Evolutionary conservation across 92 coral and sea anemone genomes (phyloP).

Genomic region (Anthopleura xanthogrammica): DNA sequence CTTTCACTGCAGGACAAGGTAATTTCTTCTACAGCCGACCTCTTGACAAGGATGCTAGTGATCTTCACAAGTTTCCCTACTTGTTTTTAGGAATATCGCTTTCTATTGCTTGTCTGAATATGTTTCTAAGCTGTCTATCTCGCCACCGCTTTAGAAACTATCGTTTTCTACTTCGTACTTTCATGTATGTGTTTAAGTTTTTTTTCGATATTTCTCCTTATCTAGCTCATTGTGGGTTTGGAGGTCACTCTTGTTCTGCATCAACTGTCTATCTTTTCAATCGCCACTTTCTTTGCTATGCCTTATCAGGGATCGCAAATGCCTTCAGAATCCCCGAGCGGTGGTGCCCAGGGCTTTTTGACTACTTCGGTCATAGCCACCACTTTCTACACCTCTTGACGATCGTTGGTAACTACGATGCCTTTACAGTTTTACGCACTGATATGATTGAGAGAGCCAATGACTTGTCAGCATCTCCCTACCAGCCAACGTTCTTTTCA

Average conservation of each 20-base stretch:
- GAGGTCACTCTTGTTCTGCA: slow-evolving; percentile 12
- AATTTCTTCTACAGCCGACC: slow-evolving; percentile 62
- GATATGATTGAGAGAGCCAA: slow-evolving; percentile 10
- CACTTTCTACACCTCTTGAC: slow-evolving; percentile 57
- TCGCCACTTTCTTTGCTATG: slow-evolving; percentile 40
- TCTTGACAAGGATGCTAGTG: slow-evolving; percentile 12
- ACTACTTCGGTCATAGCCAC: slow-evolving; percentile 61
- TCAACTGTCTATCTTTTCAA: slow-evolving; percentile 26
- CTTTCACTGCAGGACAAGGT: slow-evolving; percentile 74
- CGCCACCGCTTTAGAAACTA: slow-evolving; percentile 27
- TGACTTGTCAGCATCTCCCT: background rate
- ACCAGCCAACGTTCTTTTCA: slow-evolving; percentile 18
- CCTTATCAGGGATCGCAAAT: slow-evolving; percentile 31
- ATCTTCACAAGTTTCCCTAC: slow-evolving; percentile 33
- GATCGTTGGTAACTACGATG: slow-evolving; percentile 37
- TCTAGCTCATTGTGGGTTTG: slow-evolving; percentile 13
- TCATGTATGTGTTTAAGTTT: slow-evolving; percentile 36
- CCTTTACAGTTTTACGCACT: background rate
- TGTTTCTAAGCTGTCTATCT: slow-evolving; percentile 45
- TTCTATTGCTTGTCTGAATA: slow-evolving; percentile 26
- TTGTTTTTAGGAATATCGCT: slow-evolving; percentile 42
- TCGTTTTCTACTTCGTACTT: slow-evolving; percentile 38
- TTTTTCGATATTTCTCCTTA: slow-evolving; percentile 47
- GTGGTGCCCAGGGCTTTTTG: slow-evolving; percentile 53
- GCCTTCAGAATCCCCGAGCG: slow-evolving; percentile 49